Evolutionary conservation across 2,888 invertebrate genomes (phyloP).

Genomic region (Lithosia quadra): DNA sequence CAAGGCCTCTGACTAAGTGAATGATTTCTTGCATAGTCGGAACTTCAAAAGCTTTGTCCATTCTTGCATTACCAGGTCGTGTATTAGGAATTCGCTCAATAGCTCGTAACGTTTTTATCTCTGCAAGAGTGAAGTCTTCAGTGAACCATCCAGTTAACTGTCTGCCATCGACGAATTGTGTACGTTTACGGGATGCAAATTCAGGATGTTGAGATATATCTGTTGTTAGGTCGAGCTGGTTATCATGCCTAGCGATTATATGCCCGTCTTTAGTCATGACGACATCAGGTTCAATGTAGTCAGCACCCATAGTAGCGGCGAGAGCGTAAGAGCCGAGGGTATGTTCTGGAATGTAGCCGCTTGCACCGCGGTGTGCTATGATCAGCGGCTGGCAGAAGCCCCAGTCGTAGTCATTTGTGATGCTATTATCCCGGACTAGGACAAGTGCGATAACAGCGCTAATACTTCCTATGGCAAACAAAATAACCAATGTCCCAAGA

Average conservation of each 20-base stretch:
- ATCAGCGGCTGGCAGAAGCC: constrained; percentile 72
- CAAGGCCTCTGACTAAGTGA: constrained; percentile 73
- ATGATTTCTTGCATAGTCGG: constrained; percentile 81
- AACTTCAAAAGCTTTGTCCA: constrained; percentile 70
- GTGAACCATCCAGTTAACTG: constrained; percentile 75
- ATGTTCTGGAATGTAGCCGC: constrained; percentile 80
- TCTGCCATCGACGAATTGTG: constrained; percentile 69
- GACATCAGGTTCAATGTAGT: constrained; percentile 80
- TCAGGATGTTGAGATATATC: constrained; percentile 70
- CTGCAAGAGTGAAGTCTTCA: constrained; percentile 79
- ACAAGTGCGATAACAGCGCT: constrained; percentile 49
- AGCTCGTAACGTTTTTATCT: constrained; percentile 75
- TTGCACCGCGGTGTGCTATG: constrained; percentile 79
- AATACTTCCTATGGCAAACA: constrained; percentile 36
- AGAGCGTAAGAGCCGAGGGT: constrained; percentile 79
- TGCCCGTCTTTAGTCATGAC: constrained; percentile 79
- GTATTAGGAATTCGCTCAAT: constrained; percentile 74
- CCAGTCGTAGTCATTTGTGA: constrained; percentile 50
- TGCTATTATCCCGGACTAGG: constrained; percentile 34
- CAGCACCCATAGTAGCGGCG: constrained; percentile 78
- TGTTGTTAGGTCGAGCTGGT: constrained; percentile 74
- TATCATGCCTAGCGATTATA: constrained; percentile 78
- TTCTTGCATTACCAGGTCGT: constrained; percentile 76
- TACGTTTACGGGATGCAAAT: constrained; percentile 71
- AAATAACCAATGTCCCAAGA: constrained; percentile 24